Percentiles rank a stretch among this genome's conserved stretches.
Conservation (phyloP, 2,888 invertebrate species). For the Cyclophora albipunctata region DNA sequence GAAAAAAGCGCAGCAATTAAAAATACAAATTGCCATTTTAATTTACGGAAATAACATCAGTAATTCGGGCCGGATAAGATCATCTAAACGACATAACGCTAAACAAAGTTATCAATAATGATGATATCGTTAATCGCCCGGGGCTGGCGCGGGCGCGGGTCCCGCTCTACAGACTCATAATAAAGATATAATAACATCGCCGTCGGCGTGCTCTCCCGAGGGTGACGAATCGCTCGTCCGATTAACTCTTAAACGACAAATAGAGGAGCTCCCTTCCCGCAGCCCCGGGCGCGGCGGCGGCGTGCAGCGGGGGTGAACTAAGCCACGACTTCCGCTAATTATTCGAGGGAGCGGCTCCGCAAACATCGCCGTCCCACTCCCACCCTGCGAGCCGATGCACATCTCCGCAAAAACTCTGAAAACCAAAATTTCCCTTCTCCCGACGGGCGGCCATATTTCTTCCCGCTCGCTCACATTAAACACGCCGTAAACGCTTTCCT, state of each 20-base stretch:
- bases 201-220: slow-evolving; percentile 60
- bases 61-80: neutral
- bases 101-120: slow-evolving; percentile 71
- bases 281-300: slow-evolving; percentile 25
- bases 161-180: slow-evolving; percentile 55
- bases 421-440: slow-evolving; percentile 73
- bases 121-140: slow-evolving; percentile 61
- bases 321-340: slow-evolving; percentile 75
- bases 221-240: slow-evolving; percentile 73
- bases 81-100: slow-evolving; percentile 13
- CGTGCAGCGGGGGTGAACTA: slow-evolving; percentile 54
- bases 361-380: slow-evolving; percentile 58
- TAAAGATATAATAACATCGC: slow-evolving; percentile 72
- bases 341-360: slow-evolving; percentile 61
- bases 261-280: slow-evolving; percentile 70
- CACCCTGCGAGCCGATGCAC: slow-evolving; percentile 65
- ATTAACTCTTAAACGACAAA: slow-evolving; percentile 76
- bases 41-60: too few species aligned
- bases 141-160: slow-evolving; percentile 41
- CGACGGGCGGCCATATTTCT: slow-evolving; percentile 72
- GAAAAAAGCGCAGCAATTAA: slow-evolving; percentile 6
- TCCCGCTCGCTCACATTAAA: slow-evolving; percentile 75
- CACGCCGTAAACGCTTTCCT: slow-evolving; percentile 76
- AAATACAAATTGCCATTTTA: too few species aligned
- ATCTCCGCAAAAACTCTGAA: slow-evolving; percentile 74